phyloP scores from a whole-genome alignment of 2,888 invertebrate species.

The Campaea margaritaria region DNA sequence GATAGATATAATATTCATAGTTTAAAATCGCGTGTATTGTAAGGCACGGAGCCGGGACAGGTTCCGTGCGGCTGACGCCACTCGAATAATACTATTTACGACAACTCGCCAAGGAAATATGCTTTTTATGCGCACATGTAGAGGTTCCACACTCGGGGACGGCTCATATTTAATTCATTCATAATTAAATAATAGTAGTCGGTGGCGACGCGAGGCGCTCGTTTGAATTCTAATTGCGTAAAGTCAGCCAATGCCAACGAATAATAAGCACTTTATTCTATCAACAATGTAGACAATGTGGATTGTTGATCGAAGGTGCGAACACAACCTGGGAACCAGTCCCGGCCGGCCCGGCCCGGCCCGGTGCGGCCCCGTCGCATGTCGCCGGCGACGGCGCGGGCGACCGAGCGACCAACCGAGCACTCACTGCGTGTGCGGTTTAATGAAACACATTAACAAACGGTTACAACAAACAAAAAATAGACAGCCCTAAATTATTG shows the following conservation, averaged over 20 bases:
- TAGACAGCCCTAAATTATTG: too few relatives aligned
- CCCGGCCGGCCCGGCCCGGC: too few relatives aligned
- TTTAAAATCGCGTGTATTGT: conserved; percentile 12
- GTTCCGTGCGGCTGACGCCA: background rate
- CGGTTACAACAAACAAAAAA: too few relatives aligned
- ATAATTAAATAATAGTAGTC: conserved; percentile 25
- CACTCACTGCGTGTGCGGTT: too few relatives aligned
- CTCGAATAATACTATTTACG: conserved; percentile 11
- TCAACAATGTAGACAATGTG: too few relatives aligned
- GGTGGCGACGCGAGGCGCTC: conserved; percentile 22
- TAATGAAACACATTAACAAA: too few relatives aligned
- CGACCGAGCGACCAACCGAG: too few relatives aligned
- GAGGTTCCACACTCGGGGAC: conserved; percentile 16
- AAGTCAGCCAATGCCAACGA: conserved; percentile 13
- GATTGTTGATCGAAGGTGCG: too few relatives aligned
- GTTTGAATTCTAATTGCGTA: conserved; percentile 28
- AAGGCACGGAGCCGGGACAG: background rate
- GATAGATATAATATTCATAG: conserved; percentile 4
- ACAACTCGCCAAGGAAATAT: conserved; percentile 6
- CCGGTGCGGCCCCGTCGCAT: too few relatives aligned
- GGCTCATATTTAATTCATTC: conserved; percentile 31
- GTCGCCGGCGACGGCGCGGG: too few relatives aligned
- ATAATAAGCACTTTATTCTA: conserved; percentile 6
- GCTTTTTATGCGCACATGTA: conserved; percentile 1
- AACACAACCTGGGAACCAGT: background rate